Base-by-base conservation (phyloP, 2,888 invertebrate species). In the Girardia tigrina region DNA sequence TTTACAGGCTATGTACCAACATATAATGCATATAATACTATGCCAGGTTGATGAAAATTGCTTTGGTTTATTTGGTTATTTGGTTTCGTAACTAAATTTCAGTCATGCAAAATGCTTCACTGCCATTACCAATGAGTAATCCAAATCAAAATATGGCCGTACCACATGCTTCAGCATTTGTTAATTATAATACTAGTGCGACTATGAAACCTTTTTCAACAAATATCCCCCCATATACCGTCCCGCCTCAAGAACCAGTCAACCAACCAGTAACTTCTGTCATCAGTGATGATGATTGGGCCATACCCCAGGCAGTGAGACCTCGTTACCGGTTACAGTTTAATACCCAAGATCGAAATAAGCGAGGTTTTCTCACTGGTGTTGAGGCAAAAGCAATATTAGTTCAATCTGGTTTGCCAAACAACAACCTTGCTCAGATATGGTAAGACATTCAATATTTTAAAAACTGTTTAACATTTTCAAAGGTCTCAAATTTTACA, bases 311-410 rank as follows among this genome's bases (percentile, higher is more conserved):
- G 80, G 88, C 88, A 79, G 89, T 89, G 26, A 90, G 90, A 84
- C 86, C 91, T 77, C 94, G 93, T 83, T 94, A 92, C 83, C 94
- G 93, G 0, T 94, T 94, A 84, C 87, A 93, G 71, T 95, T 94
- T 85, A 94, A 95, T 86, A 90, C 90, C 0, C 90, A 91, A 73
- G 95, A 95, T 86, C 88, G 91, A 78, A 87, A 89, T 23, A 89
- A 92, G 81, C 88, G 88, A n/a, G 94, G 94, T 0, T 90, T 88
- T 80, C 87, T 95, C 74, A 91, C 91, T 1, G 82, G 82, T 0
- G 90, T 90, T 0, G 94, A 94, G 85, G 95, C 97, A 0, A 88
- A 95, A 77, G 89, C 91, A 78, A 90, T 97, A 77, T 90, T 98
- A 87, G 88, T 97, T 71, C 92, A 94, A 84, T 91, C 94, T 12